Base-by-base conservation (phyloP, 2,113 vertebrate species). In the Grammomys surdaster region DNA sequence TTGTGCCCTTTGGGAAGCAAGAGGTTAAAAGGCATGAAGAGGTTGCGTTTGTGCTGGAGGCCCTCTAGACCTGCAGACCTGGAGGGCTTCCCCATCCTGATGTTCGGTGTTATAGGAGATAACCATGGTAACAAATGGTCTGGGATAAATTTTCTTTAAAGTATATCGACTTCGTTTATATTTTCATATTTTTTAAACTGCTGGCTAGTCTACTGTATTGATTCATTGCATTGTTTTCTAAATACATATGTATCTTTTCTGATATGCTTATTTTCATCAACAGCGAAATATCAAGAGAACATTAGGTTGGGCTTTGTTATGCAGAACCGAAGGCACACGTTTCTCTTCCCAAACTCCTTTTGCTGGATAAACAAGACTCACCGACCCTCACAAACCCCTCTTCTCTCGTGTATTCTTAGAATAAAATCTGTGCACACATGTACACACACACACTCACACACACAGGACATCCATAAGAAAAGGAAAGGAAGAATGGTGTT, bases 181-280 rank as follows among this genome's bases (percentile, higher is more conserved):
- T 36, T 19, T 12, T 6, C 54, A 28, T 46, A 70, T 76, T 63
- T 17, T 78, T 20, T 78, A 10, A 63, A 69, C 76, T 67, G 75
- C 17, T 90, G 2, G 82, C 48, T 90, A 48, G 36, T 20, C 16
- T 20, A 51, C 69, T 20, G 8, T 77, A 65, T 24, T 46, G 48
- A 24, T 70, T 60, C 33, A 92, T 28, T 75, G 9, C 13, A 31
- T 81, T n/a, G 24, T 48, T 69, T 90, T 70, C 88, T 78, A 69
- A 67, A 72, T 86, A 60, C 89, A 40, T 86, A 81, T 36, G 31
- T 31, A 14, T 78, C 80, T 96, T 58, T 58, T 85, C 80, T 70
- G 6, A 13, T 70, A 92, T 67, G 76, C 3, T 88, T 95, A n/a
- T 72, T 75, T 89, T 58, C 17, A 40, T 43, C 65, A 81, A 14